A percentile compares a stretch with the other conserved stretches of the same genome.
These are phyloP conservation scores for Orchesella cincta DNA, from an alignment of 1,140 invertebrate genomes.

Conservation along the genomic window DNA sequence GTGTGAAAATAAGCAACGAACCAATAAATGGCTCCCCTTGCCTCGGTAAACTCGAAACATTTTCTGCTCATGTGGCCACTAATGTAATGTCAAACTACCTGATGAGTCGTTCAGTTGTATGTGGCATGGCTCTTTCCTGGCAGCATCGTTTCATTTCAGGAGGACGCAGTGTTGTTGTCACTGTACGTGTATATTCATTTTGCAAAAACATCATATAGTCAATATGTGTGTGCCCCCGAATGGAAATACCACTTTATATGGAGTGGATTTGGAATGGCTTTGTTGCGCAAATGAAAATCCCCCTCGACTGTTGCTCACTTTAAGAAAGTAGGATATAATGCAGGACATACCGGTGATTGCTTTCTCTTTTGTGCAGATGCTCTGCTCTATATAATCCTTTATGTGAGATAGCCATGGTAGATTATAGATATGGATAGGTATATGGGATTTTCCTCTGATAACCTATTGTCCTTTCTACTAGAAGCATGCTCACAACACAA, in stretches of 20 bases:
- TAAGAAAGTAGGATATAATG: neutral
- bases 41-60: neutral
- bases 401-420: no score
- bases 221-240: neutral
- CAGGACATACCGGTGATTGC: neutral
- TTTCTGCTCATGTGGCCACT: neutral
- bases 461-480: no score
- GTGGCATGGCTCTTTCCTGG: neutral
- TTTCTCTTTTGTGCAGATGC: neutral
- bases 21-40: neutral
- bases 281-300: neutral
- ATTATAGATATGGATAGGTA: no score
- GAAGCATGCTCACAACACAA: no score
- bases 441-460: no score
- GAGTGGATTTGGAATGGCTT: neutral
- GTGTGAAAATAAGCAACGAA: slow-evolving; percentile 6
- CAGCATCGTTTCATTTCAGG: neutral
- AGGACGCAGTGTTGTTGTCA: neutral
- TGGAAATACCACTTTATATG: neutral
- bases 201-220: neutral
- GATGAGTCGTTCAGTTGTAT: neutral
- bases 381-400: neutral
- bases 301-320: neutral
- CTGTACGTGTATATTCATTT: neutral
- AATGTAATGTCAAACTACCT: slow-evolving; percentile 3